These are phyloP conservation scores for Campylomormyrus tamandua DNA, from an alignment of 2,113 vertebrate species.

Conservation along the genomic window DNA sequence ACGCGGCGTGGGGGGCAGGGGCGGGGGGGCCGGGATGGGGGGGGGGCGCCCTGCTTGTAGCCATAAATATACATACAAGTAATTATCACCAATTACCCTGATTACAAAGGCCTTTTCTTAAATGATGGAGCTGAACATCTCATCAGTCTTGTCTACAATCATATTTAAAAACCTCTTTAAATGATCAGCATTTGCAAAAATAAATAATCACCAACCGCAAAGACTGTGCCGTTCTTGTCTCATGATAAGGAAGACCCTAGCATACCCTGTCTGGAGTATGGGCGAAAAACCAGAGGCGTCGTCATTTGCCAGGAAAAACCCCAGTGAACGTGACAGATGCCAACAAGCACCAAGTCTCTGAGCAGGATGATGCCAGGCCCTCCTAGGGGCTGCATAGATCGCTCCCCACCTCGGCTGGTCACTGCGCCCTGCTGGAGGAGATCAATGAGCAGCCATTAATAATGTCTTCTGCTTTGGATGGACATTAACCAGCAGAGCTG, in stretches of 20 bases:
- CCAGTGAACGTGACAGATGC: too few relatives aligned
- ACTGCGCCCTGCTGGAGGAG: neutral
- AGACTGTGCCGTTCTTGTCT: neutral
- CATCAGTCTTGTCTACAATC: conserved; percentile 30
- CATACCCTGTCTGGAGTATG: neutral
- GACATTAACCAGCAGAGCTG: neutral
- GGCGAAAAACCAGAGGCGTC: neutral
- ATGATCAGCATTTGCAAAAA: neutral
- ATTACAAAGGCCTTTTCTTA: conserved; percentile 57
- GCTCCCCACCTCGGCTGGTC: neutral
- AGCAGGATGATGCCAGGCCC: neutral
- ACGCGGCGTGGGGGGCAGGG: too few relatives aligned
- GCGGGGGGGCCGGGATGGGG: conserved; percentile 25
- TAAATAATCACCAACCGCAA: neutral
- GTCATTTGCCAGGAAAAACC: neutral
- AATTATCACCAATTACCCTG: conserved; percentile 60
- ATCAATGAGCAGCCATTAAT: neutral
- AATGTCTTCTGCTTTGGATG: neutral
- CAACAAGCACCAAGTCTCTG: neutral
- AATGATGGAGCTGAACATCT: conserved; percentile 48
- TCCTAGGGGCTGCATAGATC: neutral
- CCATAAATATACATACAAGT: conserved; percentile 40
- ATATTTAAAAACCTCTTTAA: neutral
- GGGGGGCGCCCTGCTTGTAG: conserved; percentile 28
- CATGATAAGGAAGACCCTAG: neutral